A percentile compares a stretch with the other conserved stretches of the same genome.
Evolutionary conservation across 1,140 invertebrate genomes (phyloP).

Genomic region (Propsilocerus akamusi): DNA sequence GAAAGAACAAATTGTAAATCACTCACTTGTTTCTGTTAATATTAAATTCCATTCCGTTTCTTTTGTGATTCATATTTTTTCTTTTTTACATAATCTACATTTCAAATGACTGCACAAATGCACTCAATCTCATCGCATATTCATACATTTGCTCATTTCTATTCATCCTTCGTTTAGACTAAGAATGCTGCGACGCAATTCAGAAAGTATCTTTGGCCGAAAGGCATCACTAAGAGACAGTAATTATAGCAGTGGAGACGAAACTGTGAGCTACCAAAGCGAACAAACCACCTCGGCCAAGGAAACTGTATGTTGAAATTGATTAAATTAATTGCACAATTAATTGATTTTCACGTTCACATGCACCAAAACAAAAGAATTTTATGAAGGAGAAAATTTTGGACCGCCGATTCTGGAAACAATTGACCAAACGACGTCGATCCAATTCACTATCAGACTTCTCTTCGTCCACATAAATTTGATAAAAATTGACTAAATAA

Average conservation of each 20-base stretch:
- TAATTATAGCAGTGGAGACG: slow-evolving; percentile 10
- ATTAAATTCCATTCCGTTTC: neutral
- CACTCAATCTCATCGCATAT: slow-evolving; percentile 17
- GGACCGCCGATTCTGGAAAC: slow-evolving; percentile 32
- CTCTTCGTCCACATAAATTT: slow-evolving; percentile 5
- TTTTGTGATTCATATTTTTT: neutral
- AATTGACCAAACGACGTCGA: slow-evolving; percentile 30
- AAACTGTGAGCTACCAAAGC: neutral
- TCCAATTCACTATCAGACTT: slow-evolving; percentile 23
- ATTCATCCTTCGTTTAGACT: neutral
- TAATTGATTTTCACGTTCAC: neutral
- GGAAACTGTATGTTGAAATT: neutral
- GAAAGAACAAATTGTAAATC: slow-evolving; percentile 4
- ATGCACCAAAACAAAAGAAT: neutral
- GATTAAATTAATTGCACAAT: neutral
- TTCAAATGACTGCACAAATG: slow-evolving; percentile 4
- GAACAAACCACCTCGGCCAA: neutral
- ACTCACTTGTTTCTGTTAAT: neutral
- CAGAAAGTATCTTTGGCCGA: neutral
- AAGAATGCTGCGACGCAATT: neutral
- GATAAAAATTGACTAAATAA: no score
- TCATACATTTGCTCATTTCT: no score
- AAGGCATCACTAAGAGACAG: slow-evolving; percentile 13
- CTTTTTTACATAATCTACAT: slow-evolving; percentile 6
- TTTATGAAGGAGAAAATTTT: slow-evolving; percentile 11